Base-by-base conservation (phyloP, 2,888 invertebrate genomes). In the Erebia ligea region DNA sequence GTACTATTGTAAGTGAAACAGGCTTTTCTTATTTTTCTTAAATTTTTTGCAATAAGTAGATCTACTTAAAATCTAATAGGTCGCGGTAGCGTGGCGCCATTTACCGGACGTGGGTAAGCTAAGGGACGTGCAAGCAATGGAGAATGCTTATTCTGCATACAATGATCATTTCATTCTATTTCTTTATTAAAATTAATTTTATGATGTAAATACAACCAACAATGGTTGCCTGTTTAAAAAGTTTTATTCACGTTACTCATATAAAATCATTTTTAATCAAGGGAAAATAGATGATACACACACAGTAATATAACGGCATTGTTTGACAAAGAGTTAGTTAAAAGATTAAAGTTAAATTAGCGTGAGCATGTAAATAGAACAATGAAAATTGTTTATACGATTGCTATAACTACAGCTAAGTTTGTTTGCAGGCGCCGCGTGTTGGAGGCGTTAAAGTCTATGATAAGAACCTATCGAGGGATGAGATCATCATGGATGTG, bases 401-500 rank as follows among this genome's bases (percentile, higher is more conserved):
- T n/a, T 6, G 17, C 15, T 13, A 19, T 68, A 70, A 67, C 65
- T 67, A 17, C 11, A 34, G 42, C n/a, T 4, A 42, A 52, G 21
- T 64, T 72, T 71, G 54, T 70, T 94, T 94, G 15, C 89, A 98
- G 97, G 98, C 99, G 25, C 97, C 98, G 8, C 95, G 98, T 77
- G 96, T 99, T 80, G 98, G 98, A 71, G 99, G 99, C 65, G 96
- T 99, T 3, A 99, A 99, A 94, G 98, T 99, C 11, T 99, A 99
- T 87, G 98, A 98, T 80, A 97, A 97, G 87, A 98, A 98, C 87
- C 96, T 98, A 42, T 96, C 97, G 40, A 95, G 99, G 85, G 95
- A 98, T 94, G 99, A 99, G 94, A 98, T 99, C 79, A 97, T 99
- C 80, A 96, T 99, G 96, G 99, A 99, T 89, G 93, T 99, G 79